A percentile compares a stretch with the other conserved stretches of the same genome.
These are phyloP conservation scores for Mastomys coucha DNA, from an alignment of 2,113 vertebrate genomes.

Conservation along the genomic window DNA sequence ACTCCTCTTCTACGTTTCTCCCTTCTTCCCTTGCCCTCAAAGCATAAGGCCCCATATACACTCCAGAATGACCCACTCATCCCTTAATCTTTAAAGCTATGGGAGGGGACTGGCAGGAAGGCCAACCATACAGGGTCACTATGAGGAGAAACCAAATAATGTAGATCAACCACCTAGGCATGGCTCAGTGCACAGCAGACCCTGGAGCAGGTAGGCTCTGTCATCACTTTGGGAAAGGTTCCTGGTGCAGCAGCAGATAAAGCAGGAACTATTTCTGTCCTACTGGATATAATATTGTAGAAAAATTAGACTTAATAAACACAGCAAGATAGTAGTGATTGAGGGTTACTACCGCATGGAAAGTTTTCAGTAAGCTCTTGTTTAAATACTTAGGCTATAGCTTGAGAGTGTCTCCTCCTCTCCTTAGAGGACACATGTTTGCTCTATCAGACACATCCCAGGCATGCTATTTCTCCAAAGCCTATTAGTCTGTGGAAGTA, in stretches of 20 bases:
- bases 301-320: not conserved
- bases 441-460: not conserved
- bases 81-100: not conserved
- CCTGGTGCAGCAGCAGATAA: not conserved
- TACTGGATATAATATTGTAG: not conserved
- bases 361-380: not conserved
- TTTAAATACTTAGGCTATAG: not conserved
- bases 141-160: not conserved
- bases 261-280: not conserved
- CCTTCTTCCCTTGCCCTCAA: not conserved
- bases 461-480: not conserved
- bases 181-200: not conserved
- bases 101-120: not conserved
- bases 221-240: not conserved
- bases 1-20: not conserved
- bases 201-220: not conserved
- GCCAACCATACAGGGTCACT: not conserved
- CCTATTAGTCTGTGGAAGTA: not conserved
- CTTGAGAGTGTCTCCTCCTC: not conserved
- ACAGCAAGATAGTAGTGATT: not conserved
- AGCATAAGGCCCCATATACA: not conserved
- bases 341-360: not conserved
- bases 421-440: not conserved
- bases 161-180: not conserved
- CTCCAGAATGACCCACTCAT: not conserved